These are phyloP conservation scores for Teleogryllus occipitalis DNA, from an alignment of 1,140 invertebrate genomes.

Conservation along the genomic window DNA sequence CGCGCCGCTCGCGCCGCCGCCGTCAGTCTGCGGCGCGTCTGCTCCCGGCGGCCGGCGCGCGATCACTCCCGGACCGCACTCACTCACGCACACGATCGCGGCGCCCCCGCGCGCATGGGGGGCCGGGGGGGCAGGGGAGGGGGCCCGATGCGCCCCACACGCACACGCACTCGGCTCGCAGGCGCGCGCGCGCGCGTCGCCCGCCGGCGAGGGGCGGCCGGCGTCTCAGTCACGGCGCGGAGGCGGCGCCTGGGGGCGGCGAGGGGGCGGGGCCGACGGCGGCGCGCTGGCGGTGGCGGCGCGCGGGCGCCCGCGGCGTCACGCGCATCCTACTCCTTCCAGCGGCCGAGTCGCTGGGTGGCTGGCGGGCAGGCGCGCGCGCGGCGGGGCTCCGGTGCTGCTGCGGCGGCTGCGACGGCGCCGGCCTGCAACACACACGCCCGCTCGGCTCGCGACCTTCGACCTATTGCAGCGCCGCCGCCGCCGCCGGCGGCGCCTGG, in stretches of 20 bases:
- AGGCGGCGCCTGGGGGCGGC: background rate
- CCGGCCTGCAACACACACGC: background rate
- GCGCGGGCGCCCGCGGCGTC: too few relatives aligned
- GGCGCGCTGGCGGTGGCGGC: background rate
- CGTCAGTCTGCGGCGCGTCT: too few relatives aligned
- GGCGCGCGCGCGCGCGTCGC: too few relatives aligned
- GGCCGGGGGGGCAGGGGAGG: too few relatives aligned
- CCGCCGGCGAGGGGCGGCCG: too few relatives aligned
- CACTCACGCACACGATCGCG: background rate
- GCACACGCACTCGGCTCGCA: too few relatives aligned
- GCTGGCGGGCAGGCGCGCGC: background rate
- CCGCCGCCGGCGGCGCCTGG: too few relatives aligned
- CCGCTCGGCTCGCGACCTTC: background rate
- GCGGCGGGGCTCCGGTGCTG: background rate
- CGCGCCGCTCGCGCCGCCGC: too few relatives aligned
- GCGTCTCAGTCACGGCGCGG: too few relatives aligned
- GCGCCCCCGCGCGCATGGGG: background rate
- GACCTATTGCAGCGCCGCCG: background rate
- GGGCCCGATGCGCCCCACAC: too few relatives aligned
- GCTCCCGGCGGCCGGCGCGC: too few relatives aligned
- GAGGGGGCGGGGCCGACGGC: too few relatives aligned
- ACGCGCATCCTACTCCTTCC: background rate
- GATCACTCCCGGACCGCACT: background rate
- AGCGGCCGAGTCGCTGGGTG: background rate
- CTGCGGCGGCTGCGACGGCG: background rate